Conservation (phyloP, 2,888 invertebrate species). For the Acanthosepion pharaonis region DNA sequence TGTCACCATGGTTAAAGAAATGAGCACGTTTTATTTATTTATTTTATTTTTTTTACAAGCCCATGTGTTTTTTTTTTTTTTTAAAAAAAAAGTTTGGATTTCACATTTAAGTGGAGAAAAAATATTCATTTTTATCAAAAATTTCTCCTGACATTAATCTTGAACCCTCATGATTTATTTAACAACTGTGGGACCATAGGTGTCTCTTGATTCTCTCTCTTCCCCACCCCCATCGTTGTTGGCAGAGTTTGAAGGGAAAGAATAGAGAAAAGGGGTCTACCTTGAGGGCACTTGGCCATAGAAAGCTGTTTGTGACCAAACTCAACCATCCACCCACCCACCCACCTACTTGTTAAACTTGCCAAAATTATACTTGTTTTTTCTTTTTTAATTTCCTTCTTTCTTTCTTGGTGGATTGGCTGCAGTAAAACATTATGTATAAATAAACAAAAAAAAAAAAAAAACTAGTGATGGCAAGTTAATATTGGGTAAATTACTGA, state of each 20-base stretch:
- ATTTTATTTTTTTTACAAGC: neutral
- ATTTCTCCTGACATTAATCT: neutral
- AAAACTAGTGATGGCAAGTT: neutral
- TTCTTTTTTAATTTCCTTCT: neutral
- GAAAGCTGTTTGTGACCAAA: neutral
- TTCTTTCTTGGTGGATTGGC: neutral
- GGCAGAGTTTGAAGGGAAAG: neutral
- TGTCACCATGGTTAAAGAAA: neutral
- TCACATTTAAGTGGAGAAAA: neutral
- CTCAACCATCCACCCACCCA: neutral
- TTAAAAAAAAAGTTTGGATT: neutral
- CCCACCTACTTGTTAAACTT: neutral
- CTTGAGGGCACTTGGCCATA: neutral
- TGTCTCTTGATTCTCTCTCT: neutral
- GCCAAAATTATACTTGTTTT: neutral
- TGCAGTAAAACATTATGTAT: neutral
- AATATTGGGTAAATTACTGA: neutral
- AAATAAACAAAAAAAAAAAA: slow-evolving; percentile 18
- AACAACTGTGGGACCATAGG: neutral
- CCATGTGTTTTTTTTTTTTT: neutral
- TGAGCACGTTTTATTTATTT: neutral
- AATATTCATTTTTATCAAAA: neutral
- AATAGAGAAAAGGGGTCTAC: neutral
- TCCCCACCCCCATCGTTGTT: neutral
- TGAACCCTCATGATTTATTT: neutral